Evolutionary conservation across 2,888 invertebrate species (phyloP).

Genomic region (Drosophila subquinaria): DNA sequence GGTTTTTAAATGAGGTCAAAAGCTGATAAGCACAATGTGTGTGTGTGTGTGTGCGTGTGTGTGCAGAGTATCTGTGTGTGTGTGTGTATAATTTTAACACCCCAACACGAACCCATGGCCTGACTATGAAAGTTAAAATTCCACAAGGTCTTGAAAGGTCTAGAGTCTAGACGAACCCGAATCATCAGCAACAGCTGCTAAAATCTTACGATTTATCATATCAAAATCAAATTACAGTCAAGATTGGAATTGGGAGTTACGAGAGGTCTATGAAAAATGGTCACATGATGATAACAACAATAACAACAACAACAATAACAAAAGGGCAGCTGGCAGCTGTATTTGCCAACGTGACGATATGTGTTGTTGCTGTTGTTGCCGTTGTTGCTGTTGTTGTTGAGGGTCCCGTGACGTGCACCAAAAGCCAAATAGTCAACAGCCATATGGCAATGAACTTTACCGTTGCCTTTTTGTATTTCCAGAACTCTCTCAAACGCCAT

Average conservation of each 20-base stretch:
- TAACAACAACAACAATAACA: not conserved
- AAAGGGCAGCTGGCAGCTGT: constrained; percentile 63
- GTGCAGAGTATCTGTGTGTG: constrained; percentile 21
- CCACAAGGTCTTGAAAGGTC: constrained; percentile 53
- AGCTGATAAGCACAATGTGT: constrained; percentile 69
- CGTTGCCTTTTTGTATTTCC: constrained; percentile 60
- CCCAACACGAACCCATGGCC: constrained; percentile 56
- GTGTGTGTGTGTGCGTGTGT: constrained; percentile 5
- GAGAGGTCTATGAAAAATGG: constrained; percentile 68
- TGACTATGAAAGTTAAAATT: constrained; percentile 46
- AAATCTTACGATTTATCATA: constrained; percentile 56
- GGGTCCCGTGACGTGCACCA: constrained; percentile 58
- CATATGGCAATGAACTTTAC: constrained; percentile 83
- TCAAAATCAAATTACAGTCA: constrained; percentile 54
- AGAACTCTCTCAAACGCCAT: constrained; percentile 37
- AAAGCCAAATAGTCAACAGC: constrained; percentile 45
- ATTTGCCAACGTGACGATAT: constrained; percentile 65
- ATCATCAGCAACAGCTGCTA: constrained; percentile 49
- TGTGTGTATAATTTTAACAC: constrained; percentile 56
- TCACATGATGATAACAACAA: constrained; percentile 62
- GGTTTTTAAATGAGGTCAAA: constrained; percentile 80
- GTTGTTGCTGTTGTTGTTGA: constrained; percentile 25
- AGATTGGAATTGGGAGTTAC: constrained; percentile 28
- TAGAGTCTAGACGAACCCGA: constrained; percentile 43
- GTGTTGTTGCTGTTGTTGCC: constrained; percentile 13